These are phyloP conservation scores for Maniola hyperantus DNA, from an alignment of 2,888 invertebrate species.

Conservation along the genomic window DNA sequence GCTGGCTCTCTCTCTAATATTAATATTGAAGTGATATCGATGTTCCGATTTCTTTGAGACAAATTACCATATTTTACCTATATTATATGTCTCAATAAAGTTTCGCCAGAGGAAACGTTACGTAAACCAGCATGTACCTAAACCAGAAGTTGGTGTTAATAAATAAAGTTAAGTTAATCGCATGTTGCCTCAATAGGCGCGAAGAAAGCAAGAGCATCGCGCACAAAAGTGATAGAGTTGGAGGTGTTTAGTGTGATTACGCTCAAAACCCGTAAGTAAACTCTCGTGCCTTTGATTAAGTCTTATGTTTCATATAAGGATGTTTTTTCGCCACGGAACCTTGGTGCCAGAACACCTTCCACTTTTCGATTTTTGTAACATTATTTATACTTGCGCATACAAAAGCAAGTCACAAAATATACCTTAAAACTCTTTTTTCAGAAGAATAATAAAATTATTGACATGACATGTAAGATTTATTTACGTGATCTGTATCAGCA, in stretches of 20 bases:
- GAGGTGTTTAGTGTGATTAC: background rate
- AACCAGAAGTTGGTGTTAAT: too few species aligned
- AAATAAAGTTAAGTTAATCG: too few species aligned
- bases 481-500: slow-evolving; percentile 13
- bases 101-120: background rate
- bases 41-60: background rate
- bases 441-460: slow-evolving; percentile 23
- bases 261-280: too few species aligned
- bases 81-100: background rate
- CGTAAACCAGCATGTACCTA: too few species aligned
- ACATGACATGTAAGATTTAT: slow-evolving; percentile 4
- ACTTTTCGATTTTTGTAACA: background rate
- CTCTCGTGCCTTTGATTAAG: too few species aligned
- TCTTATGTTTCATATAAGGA: too few species aligned
- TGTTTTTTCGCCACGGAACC: too few species aligned
- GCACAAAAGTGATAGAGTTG: background rate
- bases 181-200: too few species aligned
- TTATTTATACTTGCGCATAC: slow-evolving; percentile 8
- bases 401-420: slow-evolving; percentile 1
- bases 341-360: background rate
- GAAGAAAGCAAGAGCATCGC: too few species aligned
- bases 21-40: background rate
- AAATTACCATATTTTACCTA: too few species aligned
- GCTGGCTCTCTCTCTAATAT: too few species aligned
- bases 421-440: slow-evolving; percentile 5